phyloP scores from a whole-genome alignment of 2,888 invertebrate genomes.

The Rotaria macrura region DNA sequence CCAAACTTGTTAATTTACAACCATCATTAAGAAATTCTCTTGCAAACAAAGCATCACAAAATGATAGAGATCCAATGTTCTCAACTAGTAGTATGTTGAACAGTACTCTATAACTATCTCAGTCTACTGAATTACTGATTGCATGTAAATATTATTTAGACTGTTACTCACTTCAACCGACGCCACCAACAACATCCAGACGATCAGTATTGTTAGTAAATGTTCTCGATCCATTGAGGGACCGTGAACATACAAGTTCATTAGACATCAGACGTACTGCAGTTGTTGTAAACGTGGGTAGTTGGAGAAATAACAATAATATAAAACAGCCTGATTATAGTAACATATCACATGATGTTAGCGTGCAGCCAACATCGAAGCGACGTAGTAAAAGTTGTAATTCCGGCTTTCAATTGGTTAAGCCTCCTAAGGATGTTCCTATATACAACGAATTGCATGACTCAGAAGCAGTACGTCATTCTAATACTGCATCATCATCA shows the following conservation, averaged over 20 bases:
- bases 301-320: neutral
- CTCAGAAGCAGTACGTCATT: neutral
- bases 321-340: neutral
- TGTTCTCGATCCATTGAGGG: neutral
- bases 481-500: neutral
- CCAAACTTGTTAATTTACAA: too few species aligned
- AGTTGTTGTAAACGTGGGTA: neutral
- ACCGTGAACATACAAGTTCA: neutral
- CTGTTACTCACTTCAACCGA: neutral
- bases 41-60: neutral
- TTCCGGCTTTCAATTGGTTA: neutral
- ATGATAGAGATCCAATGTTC: neutral
- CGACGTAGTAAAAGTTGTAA: neutral
- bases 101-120: neutral
- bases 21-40: neutral
- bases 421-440: neutral
- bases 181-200: neutral
- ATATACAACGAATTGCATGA: too few species aligned
- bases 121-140: neutral
- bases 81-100: neutral
- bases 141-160: neutral
- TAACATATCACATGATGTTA: neutral
- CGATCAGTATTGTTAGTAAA: neutral
- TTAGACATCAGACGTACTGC: neutral
- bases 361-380: neutral